Percentiles rank a stretch among this genome's conserved stretches.
Conservation (phyloP, 2,797 vertebrate species). For the Schizopygopsis malacanthus region DNA sequence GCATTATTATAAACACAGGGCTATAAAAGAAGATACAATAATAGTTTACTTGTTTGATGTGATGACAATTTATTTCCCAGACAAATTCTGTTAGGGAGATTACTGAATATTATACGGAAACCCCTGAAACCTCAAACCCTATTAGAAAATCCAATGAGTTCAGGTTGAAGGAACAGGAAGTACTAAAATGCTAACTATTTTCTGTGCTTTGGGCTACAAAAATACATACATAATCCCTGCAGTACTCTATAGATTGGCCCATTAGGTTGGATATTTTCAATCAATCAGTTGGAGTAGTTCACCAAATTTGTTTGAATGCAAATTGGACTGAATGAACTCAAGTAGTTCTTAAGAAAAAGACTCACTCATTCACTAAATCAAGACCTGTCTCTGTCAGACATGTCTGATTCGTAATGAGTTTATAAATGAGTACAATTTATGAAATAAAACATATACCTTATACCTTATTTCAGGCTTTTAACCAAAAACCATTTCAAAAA, state of each 20-base stretch:
- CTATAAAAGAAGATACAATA: neutral
- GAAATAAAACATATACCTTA: no score
- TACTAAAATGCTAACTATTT: neutral
- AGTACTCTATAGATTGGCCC: neutral
- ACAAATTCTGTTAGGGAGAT: no score
- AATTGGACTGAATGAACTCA: neutral
- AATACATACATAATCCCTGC: neutral
- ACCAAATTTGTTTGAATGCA: neutral
- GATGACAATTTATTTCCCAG: no score
- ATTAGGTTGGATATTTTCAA: neutral
- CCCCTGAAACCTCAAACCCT: neutral
- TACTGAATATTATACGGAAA: neutral
- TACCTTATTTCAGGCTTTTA: no score
- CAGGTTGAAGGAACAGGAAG: neutral
- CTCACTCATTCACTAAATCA: neutral
- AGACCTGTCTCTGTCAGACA: neutral
- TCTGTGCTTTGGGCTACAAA: neutral
- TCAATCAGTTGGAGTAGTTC: neutral
- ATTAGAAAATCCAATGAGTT: neutral
- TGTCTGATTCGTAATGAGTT: neutral
- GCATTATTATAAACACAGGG: neutral
- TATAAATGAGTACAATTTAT: neutral
- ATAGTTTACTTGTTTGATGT: neutral
- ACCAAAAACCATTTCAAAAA: no score
- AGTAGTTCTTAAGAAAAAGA: neutral